Percentiles rank a stretch among this genome's conserved stretches.
Conservation (phyloP, 2,113 vertebrate genomes). For the Apeltes quadracus region DNA sequence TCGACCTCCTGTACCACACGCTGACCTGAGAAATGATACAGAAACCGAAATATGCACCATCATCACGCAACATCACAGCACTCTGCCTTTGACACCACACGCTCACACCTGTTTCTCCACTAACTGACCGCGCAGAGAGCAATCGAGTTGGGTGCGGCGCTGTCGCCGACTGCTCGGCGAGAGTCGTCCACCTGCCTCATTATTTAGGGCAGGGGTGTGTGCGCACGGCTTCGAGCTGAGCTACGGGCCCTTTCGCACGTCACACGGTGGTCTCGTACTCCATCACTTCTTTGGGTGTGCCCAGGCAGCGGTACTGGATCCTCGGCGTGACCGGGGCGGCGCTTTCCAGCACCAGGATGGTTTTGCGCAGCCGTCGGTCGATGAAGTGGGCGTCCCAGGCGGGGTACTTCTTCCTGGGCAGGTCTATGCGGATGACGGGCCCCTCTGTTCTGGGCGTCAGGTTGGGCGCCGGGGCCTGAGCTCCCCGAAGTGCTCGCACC, state of each 20-base stretch:
- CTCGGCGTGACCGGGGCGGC: conserved; percentile 88
- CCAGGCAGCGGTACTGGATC: conserved; percentile 92
- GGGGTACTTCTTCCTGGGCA: conserved; percentile 96
- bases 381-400: conserved; percentile 99
- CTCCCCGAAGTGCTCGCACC: conserved; percentile 85
- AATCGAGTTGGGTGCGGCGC: conserved; percentile 33
- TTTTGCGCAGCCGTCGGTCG: conserved; percentile 94
- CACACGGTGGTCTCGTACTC: conserved; percentile 98
- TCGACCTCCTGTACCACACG: conserved; percentile 45
- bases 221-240: conserved; percentile 29
- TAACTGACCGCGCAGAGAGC: conserved; percentile 22
- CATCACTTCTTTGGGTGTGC: conserved; percentile 90
- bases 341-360: conserved; percentile 93
- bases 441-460: conserved; percentile 87
- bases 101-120: conserved; percentile 22
- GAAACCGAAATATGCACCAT: conserved; percentile 65
- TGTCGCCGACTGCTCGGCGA: conserved; percentile 39
- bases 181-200: conserved; percentile 51
- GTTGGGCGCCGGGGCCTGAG: conserved; percentile 77
- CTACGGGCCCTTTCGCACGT: conserved; percentile 45
- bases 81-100: conserved; percentile 36
- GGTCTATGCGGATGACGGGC: conserved; percentile 94
- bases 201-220: conserved; percentile 44
- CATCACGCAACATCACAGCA: conserved; percentile 45
- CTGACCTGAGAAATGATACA: conserved; percentile 76